Evolutionary conservation across 2,888 invertebrate species (phyloP), one percentile per base, ranked within the genome.

Genomic region (Altica lythri): DNA sequence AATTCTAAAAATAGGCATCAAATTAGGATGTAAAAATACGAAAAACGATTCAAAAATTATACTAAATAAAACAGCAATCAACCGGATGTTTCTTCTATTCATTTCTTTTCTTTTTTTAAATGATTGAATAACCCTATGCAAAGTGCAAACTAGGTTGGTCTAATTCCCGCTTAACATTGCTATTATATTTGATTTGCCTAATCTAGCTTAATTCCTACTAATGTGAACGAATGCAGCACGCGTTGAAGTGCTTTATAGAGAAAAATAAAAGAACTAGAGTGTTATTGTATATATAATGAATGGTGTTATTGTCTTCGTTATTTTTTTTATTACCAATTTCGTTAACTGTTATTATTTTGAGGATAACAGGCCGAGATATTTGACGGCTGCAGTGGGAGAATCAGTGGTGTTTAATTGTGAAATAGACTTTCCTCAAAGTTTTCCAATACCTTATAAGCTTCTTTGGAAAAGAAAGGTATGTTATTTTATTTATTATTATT

Each of bases 381-480:
- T 77, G 43, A 85, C 83, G 57, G 86, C 89, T 61, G 83, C 84
- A 60, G 86, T 91, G 48, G 91, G 91, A 18, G 90, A 90, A 62
- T 84, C 84, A 70, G 87, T 86, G 49, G 84, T 90, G 63, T 85
- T 92, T 77, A 86, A 89, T 79, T 92, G 92, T 77, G 86, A 88
- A 67, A 85, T 95, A 67, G 90, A 92, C 77, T 94, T 92, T 76
- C 91, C 92, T 59, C 89, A 91, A 74, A 88, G 89, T 70, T 85
- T 87, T 71, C 86, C 87, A 68, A 90, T 92, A 67, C 90, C 92
- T 5, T 93, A 92, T 76, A 86, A 90, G 68, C 81, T 95, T 52
- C 86, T 89, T 72, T 95, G 95, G 95, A 90, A 88, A 71, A 92
- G 92, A 78, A 90, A 90, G 73, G 92, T 92, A 79, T 87, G 88